These are phyloP conservation scores for Barbus barbus DNA, from an alignment of 2,113 vertebrate species.

Conservation along the genomic window DNA sequence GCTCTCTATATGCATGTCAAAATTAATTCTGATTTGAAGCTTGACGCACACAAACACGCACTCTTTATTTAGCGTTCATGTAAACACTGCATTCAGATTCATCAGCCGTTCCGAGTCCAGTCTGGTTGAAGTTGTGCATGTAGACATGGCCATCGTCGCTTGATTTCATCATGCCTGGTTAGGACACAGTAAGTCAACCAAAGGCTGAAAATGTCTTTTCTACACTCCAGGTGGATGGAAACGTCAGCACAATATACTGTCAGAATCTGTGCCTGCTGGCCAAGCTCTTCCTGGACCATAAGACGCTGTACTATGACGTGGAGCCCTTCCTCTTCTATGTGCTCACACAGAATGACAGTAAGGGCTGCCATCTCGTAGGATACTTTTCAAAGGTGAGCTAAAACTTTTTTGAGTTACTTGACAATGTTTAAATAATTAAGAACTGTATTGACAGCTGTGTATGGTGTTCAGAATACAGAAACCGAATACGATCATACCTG, in stretches of 20 bases:
- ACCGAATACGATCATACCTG: too few species aligned
- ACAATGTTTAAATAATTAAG: background rate
- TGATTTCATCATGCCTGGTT: background rate
- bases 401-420: background rate
- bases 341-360: constrained; percentile 95
- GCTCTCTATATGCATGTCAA: too few species aligned
- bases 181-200: background rate
- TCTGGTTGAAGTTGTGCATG: too few species aligned
- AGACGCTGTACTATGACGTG: constrained; percentile 70
- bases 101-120: too few species aligned
- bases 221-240: constrained; percentile 89
- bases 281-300: constrained; percentile 98
- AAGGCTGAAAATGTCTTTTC: constrained; percentile 15
- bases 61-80: too few species aligned
- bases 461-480: background rate
- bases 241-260: constrained; percentile 99
- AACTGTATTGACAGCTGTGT: background rate
- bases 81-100: too few species aligned
- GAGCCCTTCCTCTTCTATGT: constrained; percentile 99
- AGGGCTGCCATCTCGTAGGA: constrained; percentile 97
- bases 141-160: background rate
- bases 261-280: constrained; percentile 98
- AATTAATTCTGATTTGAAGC: too few species aligned
- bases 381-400: constrained; percentile 95
- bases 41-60: too few species aligned